Conservation (phyloP, 2,797 vertebrate species). For the Propithecus perrieri region DNA sequence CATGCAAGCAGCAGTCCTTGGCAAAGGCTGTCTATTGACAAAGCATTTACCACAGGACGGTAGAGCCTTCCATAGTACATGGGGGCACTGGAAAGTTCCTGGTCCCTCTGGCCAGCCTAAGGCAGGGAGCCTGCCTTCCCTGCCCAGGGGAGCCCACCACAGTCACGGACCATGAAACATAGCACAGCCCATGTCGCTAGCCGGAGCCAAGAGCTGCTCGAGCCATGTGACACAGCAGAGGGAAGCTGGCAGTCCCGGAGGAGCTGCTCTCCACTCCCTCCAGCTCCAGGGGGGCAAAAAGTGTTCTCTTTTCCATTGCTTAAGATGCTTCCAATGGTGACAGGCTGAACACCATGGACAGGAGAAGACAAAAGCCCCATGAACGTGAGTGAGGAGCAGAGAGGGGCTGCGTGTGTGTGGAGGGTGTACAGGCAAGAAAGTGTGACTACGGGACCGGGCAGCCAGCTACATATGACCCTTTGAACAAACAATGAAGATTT, state of each 20-base stretch:
- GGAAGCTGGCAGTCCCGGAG: not conserved
- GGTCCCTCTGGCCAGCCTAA: not conserved
- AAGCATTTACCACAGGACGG: not conserved
- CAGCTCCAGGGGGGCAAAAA: not conserved
- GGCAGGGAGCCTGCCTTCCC: not conserved
- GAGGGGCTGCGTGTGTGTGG: not conserved
- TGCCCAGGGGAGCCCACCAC: not conserved
- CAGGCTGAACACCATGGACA: not conserved
- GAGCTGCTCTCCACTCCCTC: not conserved
- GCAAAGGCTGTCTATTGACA: not conserved
- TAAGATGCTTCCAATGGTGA: not conserved
- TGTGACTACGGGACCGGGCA: not conserved
- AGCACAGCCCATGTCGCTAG: not conserved
- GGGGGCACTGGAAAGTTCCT: not conserved
- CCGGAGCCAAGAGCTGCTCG: not conserved
- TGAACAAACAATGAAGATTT: not conserved
- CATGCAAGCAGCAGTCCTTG: not conserved
- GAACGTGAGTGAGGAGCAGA: not conserved
- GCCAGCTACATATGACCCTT: not conserved
- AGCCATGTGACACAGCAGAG: not conserved
- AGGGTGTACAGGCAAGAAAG: not conserved
- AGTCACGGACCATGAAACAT: accelerated
- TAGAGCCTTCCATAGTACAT: not conserved
- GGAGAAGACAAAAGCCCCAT: slow-evolving; percentile 4
- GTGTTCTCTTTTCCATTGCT: not conserved